These are phyloP conservation scores for Frankliniella intonsa DNA, from an alignment of 2,888 invertebrate genomes.

Conservation along the genomic window DNA sequence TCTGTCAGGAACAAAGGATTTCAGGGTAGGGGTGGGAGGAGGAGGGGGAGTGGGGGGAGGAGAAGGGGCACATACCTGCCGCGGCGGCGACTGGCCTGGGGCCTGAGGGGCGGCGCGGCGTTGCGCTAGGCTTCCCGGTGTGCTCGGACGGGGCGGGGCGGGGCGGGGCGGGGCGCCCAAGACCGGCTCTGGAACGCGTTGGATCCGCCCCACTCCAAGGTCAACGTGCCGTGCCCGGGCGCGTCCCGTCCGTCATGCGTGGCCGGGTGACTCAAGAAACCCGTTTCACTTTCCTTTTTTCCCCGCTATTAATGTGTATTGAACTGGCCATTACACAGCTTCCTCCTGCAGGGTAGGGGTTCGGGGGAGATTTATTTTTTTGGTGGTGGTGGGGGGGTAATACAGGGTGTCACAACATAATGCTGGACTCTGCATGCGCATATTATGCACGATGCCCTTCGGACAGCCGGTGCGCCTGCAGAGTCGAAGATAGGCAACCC, in stretches of 20 bases:
- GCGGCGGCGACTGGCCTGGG: too few relatives aligned
- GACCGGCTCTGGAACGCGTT: neutral
- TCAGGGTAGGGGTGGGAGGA: neutral
- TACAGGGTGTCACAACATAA: neutral
- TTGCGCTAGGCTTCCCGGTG: neutral
- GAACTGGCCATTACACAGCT: neutral
- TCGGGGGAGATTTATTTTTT: neutral
- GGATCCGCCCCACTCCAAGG: neutral
- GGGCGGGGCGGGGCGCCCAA: neutral
- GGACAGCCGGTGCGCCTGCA: too few relatives aligned
- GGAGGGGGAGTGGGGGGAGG: neutral
- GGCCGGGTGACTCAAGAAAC: neutral
- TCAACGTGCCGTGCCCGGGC: neutral
- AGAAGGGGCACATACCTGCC: neutral
- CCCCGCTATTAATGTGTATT: neutral
- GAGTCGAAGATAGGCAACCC: too few relatives aligned
- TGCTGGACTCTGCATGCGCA: too few relatives aligned
- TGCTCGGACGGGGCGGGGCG: too few relatives aligned
- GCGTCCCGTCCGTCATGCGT: neutral
- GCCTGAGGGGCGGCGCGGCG: too few relatives aligned
- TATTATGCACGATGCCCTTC: too few relatives aligned
- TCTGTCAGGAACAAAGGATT: neutral
- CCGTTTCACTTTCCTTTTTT: conserved; percentile 17
- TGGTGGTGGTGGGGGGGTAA: neutral
- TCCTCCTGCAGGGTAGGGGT: neutral